Evolutionary conservation across 2,888 invertebrate genomes (phyloP).

Genomic region (Agrotis exclamationis): DNA sequence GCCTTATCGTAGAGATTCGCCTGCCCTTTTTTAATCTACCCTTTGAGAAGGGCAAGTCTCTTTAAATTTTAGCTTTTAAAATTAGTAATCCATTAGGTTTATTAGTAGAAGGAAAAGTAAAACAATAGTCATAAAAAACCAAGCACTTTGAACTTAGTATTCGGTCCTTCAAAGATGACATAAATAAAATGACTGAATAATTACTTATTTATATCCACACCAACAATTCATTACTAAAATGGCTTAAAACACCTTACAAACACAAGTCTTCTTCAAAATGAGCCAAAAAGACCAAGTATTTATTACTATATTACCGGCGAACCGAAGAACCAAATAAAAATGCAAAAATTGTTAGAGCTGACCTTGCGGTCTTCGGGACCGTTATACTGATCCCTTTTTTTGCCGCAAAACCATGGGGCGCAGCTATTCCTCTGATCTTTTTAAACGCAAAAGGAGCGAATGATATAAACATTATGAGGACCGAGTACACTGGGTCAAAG

Average conservation of each 20-base stretch:
- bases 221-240: not conserved
- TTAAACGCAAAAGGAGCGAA: conserved; percentile 85
- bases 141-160: too few species aligned
- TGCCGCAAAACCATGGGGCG: conserved; percentile 79
- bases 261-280: conserved; percentile 15
- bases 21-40: conserved; percentile 12
- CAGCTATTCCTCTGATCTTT: conserved; percentile 88
- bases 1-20: conserved; percentile 4
- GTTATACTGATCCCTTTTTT: conserved; percentile 73
- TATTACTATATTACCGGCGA: conserved; percentile 57
- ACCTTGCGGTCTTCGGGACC: conserved; percentile 79
- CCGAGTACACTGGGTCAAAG: conserved; percentile 64
- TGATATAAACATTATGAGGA: conserved; percentile 76
- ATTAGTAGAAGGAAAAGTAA: too few species aligned
- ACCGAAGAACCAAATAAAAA: conserved; percentile 67
- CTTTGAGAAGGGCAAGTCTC: conserved; percentile 5
- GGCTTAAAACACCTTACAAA: conserved; percentile 12
- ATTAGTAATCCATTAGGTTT: not conserved
- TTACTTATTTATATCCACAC: not conserved
- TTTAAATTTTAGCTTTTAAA: not conserved
- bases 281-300: conserved; percentile 47
- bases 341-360: conserved; percentile 83
- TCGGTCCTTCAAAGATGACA: too few species aligned
- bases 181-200: too few species aligned
- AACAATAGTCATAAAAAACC: too few species aligned